Base-by-base conservation (phyloP, 1,140 invertebrate species). In the Capitella teleta region DNA sequence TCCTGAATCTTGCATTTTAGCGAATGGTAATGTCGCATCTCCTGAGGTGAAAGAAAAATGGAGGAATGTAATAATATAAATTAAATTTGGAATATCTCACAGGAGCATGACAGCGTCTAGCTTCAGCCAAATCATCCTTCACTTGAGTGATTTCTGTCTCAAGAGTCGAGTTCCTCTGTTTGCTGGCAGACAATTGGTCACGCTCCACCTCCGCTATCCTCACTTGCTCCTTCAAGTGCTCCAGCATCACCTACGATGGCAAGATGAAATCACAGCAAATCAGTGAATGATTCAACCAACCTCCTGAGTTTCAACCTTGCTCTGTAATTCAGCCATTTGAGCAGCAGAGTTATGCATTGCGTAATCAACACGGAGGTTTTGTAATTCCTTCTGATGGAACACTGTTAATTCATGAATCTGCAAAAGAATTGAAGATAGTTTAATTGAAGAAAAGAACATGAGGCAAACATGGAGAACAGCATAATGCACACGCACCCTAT, bases 21-120 rank as follows among this genome's bases (percentile, higher is more conserved):
- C 1, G 45, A 51, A 42, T 67, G 63, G 57, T 67, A 69, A 56
- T 71, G 68, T 41, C 60, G 59, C 67, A 68, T 68, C 45, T 66
- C 66, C 68, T 70, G 52, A 6, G 53, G 58, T 32, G 55, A 21
- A 23, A 40, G 8, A 40, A 8, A 24, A 40, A 40, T 40, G n/a
- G 25, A 40, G 25, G 37, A 23, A 40, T 6, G 8, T 34, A n/a
- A 16, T 34, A 12, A 16, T 3, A 40, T 16, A 19, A 16, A 40
- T 18, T 40, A 21, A 38, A 38, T 18, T 16, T 38, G n/a, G 25
- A 24, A 6, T 24, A 6, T 24, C 63, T 59, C 53, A 70, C 67
- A 28, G 67, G 67, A 5, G 64, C 53, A 51, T 70, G 64, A 42
- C 42, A 52, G 49, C 54, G 56, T 52, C 62, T 70, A 25, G 66